phyloP scores from a whole-genome alignment of 2,888 invertebrate genomes.

The Dicycla oo region DNA sequence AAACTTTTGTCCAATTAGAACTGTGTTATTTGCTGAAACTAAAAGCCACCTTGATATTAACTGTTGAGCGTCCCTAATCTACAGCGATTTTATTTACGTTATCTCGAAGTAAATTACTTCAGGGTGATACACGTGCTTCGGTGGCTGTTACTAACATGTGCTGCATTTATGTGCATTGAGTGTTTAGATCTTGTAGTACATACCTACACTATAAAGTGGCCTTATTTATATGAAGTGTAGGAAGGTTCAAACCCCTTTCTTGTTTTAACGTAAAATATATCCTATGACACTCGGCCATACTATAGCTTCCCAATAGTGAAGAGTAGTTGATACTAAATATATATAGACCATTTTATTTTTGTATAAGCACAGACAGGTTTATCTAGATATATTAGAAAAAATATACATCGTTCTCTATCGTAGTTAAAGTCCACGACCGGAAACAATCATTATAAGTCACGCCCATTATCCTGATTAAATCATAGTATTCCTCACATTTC shows the following conservation, averaged over 20 bases:
- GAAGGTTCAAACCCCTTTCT: too few relatives aligned
- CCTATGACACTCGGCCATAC: too few relatives aligned
- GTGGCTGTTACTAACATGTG: conserved; percentile 41
- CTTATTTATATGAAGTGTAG: conserved; percentile 22
- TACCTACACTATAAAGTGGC: conserved; percentile 17
- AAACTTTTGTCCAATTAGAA: background rate
- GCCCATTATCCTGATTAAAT: background rate
- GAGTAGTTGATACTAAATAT: too few relatives aligned
- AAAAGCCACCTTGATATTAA: background rate
- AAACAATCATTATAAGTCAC: background rate
- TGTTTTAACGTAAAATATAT: too few relatives aligned
- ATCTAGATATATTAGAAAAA: background rate
- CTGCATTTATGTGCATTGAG: conserved; percentile 40
- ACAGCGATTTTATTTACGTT: conserved; percentile 56
- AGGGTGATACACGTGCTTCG: conserved; percentile 54
- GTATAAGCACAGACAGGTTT: background rate
- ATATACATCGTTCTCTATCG: too few relatives aligned
- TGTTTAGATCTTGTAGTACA: conserved; percentile 35
- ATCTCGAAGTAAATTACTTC: conserved; percentile 60
- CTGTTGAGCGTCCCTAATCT: conserved; percentile 37
- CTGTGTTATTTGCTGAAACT: background rate
- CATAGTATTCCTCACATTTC: background rate
- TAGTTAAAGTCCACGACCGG: too few relatives aligned
- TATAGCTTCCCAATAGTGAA: too few relatives aligned
- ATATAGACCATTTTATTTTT: background rate